Conservation (phyloP, 2,113 vertebrate species). For the Paradoxurus hermaphroditus region DNA sequence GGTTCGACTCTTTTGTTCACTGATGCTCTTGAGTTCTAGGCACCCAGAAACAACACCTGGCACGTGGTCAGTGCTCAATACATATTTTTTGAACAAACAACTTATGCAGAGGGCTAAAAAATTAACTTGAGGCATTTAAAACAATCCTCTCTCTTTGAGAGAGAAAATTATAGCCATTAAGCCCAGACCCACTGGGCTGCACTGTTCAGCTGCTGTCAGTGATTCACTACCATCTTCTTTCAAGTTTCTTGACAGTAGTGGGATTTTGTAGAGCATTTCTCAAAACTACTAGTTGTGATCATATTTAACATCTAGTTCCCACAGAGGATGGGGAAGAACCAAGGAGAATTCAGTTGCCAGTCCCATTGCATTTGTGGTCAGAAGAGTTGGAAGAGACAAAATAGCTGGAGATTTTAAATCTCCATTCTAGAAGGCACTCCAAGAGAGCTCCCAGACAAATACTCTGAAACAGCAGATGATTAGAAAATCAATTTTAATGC, state of each 20-base stretch:
- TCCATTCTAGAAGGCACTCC: not conserved
- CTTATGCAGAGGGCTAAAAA: not conserved
- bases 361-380: not conserved
- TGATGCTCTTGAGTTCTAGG: not conserved
- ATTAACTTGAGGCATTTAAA: not conserved
- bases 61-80: not conserved
- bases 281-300: not conserved
- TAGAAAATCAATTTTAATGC: conserved; percentile 15
- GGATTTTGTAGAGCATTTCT: not conserved
- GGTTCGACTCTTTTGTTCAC: not conserved
- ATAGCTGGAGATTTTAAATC: not conserved
- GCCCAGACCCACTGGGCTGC: not conserved
- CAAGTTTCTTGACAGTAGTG: not conserved
- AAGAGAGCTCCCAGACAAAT: not conserved
- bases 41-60: not conserved
- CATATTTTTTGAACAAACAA: not conserved
- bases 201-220: not conserved
- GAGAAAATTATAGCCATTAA: not conserved
- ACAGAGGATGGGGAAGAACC: not conserved
- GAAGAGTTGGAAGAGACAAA: not conserved
- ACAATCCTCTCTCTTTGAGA: not conserved
- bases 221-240: not conserved
- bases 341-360: not conserved
- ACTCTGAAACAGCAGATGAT: not conserved
- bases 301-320: not conserved